Evolutionary conservation across 1,140 invertebrate species (phyloP).

Genomic region (Parapsyche elsis): DNA sequence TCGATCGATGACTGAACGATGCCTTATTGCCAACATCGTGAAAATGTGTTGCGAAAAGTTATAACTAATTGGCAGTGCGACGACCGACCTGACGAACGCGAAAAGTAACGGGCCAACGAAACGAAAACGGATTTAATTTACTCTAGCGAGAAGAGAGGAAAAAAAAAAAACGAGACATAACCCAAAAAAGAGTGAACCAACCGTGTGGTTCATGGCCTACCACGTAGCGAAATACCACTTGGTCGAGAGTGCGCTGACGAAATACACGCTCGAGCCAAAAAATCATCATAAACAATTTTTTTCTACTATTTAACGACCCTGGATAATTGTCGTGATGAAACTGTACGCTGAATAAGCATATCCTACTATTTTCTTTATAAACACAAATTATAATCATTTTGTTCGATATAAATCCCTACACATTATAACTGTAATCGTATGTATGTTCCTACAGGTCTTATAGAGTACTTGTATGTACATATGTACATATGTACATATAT

Average conservation of each 20-base stretch:
- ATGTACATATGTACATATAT: no score
- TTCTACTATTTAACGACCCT: no score
- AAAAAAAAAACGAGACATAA: slow-evolving; percentile 34
- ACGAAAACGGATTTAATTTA: slow-evolving; percentile 12
- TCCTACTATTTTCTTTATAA: no score
- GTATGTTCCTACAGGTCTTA: no score
- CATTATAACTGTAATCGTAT: no score
- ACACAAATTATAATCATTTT: no score
- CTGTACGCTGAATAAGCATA: no score
- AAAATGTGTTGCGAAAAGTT: background rate
- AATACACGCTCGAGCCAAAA: slow-evolving; percentile 18
- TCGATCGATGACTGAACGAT: background rate
- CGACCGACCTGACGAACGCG: slow-evolving; percentile 17
- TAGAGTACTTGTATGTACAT: no score
- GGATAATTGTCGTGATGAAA: no score
- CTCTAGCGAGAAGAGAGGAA: no score
- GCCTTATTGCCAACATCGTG: no score
- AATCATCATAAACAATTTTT: background rate
- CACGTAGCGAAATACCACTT: slow-evolving; percentile 39
- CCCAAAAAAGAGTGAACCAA: slow-evolving; percentile 40
- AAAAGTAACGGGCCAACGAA: slow-evolving; percentile 40
- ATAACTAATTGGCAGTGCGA: background rate
- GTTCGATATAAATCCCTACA: no score
- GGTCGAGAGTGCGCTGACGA: slow-evolving; percentile 1
- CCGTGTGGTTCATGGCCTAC: slow-evolving; percentile 38